Base-by-base conservation (phyloP, 1,140 invertebrate genomes). In the Papilio aristodemus region DNA sequence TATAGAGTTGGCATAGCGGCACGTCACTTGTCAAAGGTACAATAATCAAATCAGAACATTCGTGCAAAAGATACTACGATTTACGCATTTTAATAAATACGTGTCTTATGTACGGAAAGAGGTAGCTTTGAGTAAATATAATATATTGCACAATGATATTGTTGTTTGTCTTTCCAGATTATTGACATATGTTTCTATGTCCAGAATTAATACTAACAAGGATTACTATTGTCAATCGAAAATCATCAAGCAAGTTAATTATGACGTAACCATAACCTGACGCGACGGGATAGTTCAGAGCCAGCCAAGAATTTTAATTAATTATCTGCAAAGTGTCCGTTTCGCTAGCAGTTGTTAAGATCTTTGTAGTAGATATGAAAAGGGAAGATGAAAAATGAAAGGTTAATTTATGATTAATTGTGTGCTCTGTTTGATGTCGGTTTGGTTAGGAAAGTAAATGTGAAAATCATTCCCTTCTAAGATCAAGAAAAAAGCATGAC, bases 371-470 rank as follows among this genome's bases (percentile, higher is more conserved):
- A 50, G 46, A 50, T 9, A 17, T 50, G 46, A 50, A 22, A 50
- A 32, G 27, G 27, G 6, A 32, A 50, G 46, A 50, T 50, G 46
- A 50, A 50, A 50, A 50, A 50, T 50, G 46, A 22, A 10, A 46
- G 5, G 39, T 14, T 46, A 46, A 46, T 17, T 9, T 19, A 46
- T 17, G 7, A 46, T 46, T 46, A 46, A 46, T 17, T 46, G 46
- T 22, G 19, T 50, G 7, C 10, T 50, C 19, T 22, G 9, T 50
- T 22, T 46, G 17, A 46, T 3, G 0, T 46, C 14, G 17, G 17
- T 17, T 46, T 14, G 43, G 43, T 46, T 17, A 2, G 19, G 17
- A 50, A 50, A 50, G 46, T 50, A 22, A 50, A 13, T 50, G 19
- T 50, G 9, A 22, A 22, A 22, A 22, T 50, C 0, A 22, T 13